Base-by-base conservation (phyloP, 2,888 invertebrate genomes). In the Colostygia pectinataria region DNA sequence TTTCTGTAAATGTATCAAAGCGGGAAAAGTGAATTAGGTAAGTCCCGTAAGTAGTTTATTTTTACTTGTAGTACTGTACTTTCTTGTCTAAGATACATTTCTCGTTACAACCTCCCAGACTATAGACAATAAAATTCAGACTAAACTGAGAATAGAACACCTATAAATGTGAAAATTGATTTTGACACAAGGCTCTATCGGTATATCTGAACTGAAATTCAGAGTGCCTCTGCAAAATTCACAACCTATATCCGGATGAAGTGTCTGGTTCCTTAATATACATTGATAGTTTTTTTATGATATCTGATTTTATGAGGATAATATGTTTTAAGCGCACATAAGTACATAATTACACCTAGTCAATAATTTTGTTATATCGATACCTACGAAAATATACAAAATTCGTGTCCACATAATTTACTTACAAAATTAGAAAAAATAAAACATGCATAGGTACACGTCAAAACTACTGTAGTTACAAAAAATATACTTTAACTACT, bases 101-200 rank as follows among this genome's bases (percentile, higher is more conserved):
- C 18, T n/a, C 13, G 1, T 34, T 9, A 37, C 31, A 29, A 41
- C 13, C 74, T 77, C 76, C 56, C 51, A 52, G 53, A 41, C 77
- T 76, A 75, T 27, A 38, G 56, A 46, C 53, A 57, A 63, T 61
- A 59, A 58, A 61, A 68, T 63, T 59, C 70, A 68, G 72, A 70
- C 77, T 69, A 74, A 72, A 77, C 76, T 77, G 74, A 76, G 83
- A 87, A 87, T 85, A 87, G 86, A 78, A 65, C n/a, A 77, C 68
- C 78, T 79, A 76, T 80, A 80, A 83, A 82, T 70, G 80, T 77
- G 80, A 74, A 84, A 83, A 86, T 84, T 86, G 83, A 83, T 85
- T 86, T 80, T 82, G 85, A 86, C 83, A 80, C 68, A 69, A 71
- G 68, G 65, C 70, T 74, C 77, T 82, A 78, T n/a, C n/a, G n/a